phyloP scores from a whole-genome alignment of 2,113 vertebrate species.

The Nothoprocta perdicaria region DNA sequence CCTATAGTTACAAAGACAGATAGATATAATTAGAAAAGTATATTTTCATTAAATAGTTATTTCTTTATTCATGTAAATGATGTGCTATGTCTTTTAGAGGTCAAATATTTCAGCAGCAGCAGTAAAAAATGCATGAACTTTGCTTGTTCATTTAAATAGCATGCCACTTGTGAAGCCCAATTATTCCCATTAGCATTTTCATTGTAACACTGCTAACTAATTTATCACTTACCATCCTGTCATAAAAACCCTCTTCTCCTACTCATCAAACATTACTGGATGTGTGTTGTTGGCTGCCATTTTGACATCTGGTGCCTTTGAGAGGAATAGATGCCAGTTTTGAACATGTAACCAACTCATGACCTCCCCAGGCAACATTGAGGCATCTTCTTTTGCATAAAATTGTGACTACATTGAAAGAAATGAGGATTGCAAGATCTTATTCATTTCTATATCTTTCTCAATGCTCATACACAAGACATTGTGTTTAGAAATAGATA shows the following conservation, averaged over 20 bases:
- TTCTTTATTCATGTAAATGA: background rate
- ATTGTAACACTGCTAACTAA: background rate
- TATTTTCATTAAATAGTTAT: background rate
- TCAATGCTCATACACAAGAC: background rate
- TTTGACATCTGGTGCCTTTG: conserved; percentile 32
- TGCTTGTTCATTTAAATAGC: background rate
- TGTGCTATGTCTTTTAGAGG: background rate
- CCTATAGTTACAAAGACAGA: background rate
- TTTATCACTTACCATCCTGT: background rate
- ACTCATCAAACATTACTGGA: background rate
- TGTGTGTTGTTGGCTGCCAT: background rate
- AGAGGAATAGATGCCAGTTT: background rate
- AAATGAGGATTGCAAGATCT: background rate
- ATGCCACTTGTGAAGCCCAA: conserved; percentile 18
- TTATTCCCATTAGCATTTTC: conserved; percentile 17
- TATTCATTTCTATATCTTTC: background rate
- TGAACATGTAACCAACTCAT: background rate
- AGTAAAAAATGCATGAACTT: background rate
- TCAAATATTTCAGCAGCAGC: background rate
- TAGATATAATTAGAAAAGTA: too few relatives aligned
- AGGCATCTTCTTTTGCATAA: background rate
- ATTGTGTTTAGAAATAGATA: background rate
- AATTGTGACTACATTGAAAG: background rate
- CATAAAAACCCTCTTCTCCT: background rate
- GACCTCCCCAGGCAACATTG: background rate